Evolutionary conservation across 2,888 invertebrate genomes (phyloP).

Genomic region (Xylocampa areola): DNA sequence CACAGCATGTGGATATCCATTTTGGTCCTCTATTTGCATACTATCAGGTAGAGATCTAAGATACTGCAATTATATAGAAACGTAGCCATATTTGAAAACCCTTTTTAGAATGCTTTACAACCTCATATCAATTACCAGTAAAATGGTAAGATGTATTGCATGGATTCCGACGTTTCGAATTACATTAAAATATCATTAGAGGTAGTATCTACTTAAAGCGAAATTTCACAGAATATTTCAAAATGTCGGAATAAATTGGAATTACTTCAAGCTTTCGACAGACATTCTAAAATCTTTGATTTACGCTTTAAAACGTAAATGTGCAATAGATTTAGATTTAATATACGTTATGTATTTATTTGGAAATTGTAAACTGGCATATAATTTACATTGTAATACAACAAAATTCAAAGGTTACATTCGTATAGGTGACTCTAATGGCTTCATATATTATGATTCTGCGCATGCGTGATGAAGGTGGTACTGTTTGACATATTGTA

Average conservation of each 20-base stretch:
- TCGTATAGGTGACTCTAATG: constrained; percentile 30
- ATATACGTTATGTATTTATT: constrained; percentile 50
- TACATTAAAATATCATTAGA: constrained; percentile 29
- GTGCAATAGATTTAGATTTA: constrained; percentile 27
- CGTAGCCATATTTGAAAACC: constrained; percentile 37
- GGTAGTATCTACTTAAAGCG: not conserved
- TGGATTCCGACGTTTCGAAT: constrained; percentile 13
- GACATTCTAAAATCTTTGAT: constrained; percentile 19
- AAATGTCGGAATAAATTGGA: constrained; percentile 9
- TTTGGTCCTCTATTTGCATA: constrained; percentile 45
- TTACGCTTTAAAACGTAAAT: constrained; percentile 20
- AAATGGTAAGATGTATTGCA: constrained; percentile 18
- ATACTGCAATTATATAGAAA: constrained; percentile 51
- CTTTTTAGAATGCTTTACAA: constrained; percentile 15
- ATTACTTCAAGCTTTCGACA: not conserved
- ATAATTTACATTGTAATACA: constrained; percentile 37
- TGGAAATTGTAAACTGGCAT: constrained; percentile 26
- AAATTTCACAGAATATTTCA: constrained; percentile 3
- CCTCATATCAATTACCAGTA: constrained; percentile 10
- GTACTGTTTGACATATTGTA: constrained; percentile 38
- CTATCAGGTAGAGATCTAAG: constrained; percentile 41
- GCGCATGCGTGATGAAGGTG: constrained; percentile 45
- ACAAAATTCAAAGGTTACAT: constrained; percentile 38
- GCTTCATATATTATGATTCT: constrained; percentile 48
- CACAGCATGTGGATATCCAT: constrained; percentile 42